These are phyloP conservation scores for Sesia bembeciformis DNA, from an alignment of 2,888 invertebrate genomes.

Conservation along the genomic window DNA sequence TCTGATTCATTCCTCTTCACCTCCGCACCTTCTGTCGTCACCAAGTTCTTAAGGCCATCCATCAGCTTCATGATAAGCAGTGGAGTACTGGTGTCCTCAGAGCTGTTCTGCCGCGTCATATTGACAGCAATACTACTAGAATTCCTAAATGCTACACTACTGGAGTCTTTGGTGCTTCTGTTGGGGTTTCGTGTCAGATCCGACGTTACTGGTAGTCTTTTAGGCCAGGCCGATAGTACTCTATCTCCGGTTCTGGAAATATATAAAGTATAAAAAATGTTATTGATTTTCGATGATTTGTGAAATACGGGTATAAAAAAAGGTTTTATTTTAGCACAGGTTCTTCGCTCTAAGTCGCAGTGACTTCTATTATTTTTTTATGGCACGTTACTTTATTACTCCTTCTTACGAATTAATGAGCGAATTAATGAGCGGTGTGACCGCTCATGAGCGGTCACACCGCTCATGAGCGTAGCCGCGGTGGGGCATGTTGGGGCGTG, in stretches of 20 bases:
- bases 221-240: slow-evolving; percentile 30
- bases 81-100: slow-evolving; percentile 27
- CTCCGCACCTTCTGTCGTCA: slow-evolving; percentile 35
- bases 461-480: too few species aligned
- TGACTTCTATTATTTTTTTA: too few species aligned
- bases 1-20: slow-evolving; percentile 31
- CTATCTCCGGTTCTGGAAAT: slow-evolving; percentile 39
- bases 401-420: too few species aligned
- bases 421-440: too few species aligned
- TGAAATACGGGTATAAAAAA: too few species aligned
- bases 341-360: too few species aligned
- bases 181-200: slow-evolving; percentile 20
- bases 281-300: too few species aligned
- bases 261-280: slow-evolving; percentile 4
- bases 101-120: slow-evolving; percentile 20
- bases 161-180: slow-evolving; percentile 9
- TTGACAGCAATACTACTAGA: slow-evolving; percentile 11
- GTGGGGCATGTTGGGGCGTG: too few species aligned
- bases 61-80: slow-evolving; percentile 39
- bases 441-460: too few species aligned
- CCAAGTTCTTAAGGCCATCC: slow-evolving; percentile 36
- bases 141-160: slow-evolving; percentile 3
- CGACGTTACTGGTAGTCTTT: slow-evolving; percentile 20
- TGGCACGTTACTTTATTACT: too few species aligned
- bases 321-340: too few species aligned